Evolutionary conservation across 2,113 vertebrate species (phyloP), one percentile per base, ranked within the genome.

Genomic region (Etheostoma cragini): DNA sequence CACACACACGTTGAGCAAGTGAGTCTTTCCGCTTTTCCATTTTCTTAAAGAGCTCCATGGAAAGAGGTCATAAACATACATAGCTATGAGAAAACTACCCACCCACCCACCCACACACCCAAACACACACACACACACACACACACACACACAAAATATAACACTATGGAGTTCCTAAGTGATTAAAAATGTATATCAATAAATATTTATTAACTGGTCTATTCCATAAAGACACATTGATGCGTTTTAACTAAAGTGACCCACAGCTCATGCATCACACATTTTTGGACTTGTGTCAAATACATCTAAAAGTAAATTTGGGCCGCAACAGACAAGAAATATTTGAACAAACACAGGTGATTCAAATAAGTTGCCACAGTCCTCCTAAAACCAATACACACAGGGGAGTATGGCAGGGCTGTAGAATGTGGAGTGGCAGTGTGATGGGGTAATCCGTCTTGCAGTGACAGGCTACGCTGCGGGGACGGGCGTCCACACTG

Each of bases 381-480:
- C 68, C 73, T 50, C 14, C n/a, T 81, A 30, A 67, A 71, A 81
- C 76, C 91, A 80, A 71, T 11, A 56, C 65, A 79, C 58, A 80
- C 49, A 49, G 4, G 30, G 50, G 17, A 66, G 46, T 22, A 13
- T 65, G 65, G 56, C 64, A 50, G 58, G 75, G 65, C 75, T 50
- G 64, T 45, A 42, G 79, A 82, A 82, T 57, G 68, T 6, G 80
- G 85, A 87, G 77, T 90, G 90, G 68, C 75, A 62, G 78, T 14
- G 72, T 58, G 65, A 80, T 67, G 82, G 87, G 80, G 89, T 91
- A 86, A 94, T 92, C 87, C 21, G 82, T 94, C 92, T 93, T 91
- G 72, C 71, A 1, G 50, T 91, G 93, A 94, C 93, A 93, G 80
- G 77, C 72, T 1, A 24, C 35, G 53, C 57, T 57, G 67, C 61